Evolutionary conservation across 2,113 vertebrate species (phyloP), one percentile per base, ranked within the genome.

Genomic region (Nibea coibor): DNA sequence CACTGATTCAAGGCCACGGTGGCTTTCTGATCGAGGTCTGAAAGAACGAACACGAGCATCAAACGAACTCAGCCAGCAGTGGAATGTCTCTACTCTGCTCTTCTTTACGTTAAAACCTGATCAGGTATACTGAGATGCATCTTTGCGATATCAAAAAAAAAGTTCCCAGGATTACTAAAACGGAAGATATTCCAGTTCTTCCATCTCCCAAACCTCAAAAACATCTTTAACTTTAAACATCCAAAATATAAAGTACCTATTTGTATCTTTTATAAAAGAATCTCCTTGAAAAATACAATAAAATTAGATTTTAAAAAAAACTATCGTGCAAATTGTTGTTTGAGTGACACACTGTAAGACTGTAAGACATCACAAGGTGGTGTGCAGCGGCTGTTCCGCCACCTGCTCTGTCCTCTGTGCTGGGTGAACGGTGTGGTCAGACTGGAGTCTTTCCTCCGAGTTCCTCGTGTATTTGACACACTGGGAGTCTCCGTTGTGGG

Each of bases 291-390:
- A 90, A 92, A 94, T 94, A 93, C 58, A 96, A 93, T 94, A 93
- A 93, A 92, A 91, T 88, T 93, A 82, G 35, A 95, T 89, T 26
- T 66, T 3, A 9, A 56, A 54, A 85, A 75, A 90, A 93, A 92
- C 92, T 92, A 94, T 88, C 95, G 96, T 97, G 96, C 96, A 97
- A 97, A 97, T 88, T 93, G 91, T 90, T 94, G 94, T 92, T 87
- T 77, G 92, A 89, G 93, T 93, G 93, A 93, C 93, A 92, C 89
- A 66, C 79, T 78, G 24, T 91, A 85, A 87, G 88, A 75, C 59
- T 80, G 83, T 85, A 65, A 85, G 86, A 87, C 20, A 56, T 96
- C 92, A 97, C 91, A 94, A 92, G 78, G 91, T 90, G 74, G 93
- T 93, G 90, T 95, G 83, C 0, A 93, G 93, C 82, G 81, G 80